Evolutionary conservation across 2,113 vertebrate genomes (phyloP).

Genomic region (Chinchilla lanigera): DNA sequence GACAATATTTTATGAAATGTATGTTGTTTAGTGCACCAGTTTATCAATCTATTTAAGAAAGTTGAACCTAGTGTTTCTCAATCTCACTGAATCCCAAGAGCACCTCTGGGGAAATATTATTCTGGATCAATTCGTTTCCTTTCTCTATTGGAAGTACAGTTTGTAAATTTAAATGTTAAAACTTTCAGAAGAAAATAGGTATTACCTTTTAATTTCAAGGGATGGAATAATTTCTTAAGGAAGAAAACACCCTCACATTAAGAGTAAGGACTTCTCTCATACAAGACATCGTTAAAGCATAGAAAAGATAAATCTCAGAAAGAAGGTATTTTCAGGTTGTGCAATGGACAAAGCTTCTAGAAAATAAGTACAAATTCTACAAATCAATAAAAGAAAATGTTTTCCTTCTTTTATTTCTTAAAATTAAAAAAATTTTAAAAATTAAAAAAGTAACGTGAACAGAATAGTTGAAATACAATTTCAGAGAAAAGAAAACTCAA

Average conservation of each 20-base stretch:
- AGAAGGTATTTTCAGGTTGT: not conserved
- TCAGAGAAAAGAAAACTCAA: not conserved
- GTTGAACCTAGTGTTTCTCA: not conserved
- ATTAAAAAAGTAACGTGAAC: too few relatives aligned
- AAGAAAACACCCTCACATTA: not conserved
- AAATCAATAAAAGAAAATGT: not conserved
- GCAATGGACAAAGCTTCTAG: not conserved
- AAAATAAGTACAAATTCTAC: not conserved
- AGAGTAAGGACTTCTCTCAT: not conserved
- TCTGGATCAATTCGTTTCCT: not conserved
- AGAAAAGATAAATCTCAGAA: not conserved
- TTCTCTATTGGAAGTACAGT: not conserved
- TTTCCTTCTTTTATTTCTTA: too few relatives aligned
- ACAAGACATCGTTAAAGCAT: not conserved
- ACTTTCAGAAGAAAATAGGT: not conserved
- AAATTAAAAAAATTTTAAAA: too few relatives aligned
- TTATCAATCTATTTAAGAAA: not conserved
- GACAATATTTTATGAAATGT: not conserved
- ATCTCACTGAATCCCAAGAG: not conserved
- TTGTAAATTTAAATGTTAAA: not conserved
- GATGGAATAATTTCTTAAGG: not conserved
- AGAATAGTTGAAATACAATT: not conserved
- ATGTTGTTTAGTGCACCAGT: not conserved
- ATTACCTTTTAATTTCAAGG: not conserved
- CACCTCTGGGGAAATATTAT: not conserved